phyloP scores from a whole-genome alignment of 1,140 invertebrate genomes.

The Ceratina japonica region DNA sequence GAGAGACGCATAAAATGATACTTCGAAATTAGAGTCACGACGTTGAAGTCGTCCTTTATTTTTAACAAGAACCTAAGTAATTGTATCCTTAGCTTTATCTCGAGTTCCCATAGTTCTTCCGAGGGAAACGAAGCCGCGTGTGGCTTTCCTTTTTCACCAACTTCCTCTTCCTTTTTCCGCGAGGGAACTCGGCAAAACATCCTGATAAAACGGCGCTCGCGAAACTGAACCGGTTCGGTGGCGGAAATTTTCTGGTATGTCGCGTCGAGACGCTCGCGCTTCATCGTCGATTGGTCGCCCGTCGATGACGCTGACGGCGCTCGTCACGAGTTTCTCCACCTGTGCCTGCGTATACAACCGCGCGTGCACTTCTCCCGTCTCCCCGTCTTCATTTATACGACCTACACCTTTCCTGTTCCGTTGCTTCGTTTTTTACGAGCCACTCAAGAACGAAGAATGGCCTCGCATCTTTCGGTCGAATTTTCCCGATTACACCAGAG shows the following conservation, averaged over 20 bases:
- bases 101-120: not conserved
- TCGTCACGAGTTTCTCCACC: slow-evolving; percentile 3
- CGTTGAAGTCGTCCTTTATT: not conserved
- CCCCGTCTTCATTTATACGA: not conserved
- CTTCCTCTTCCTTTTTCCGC: not conserved
- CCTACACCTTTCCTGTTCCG: not conserved
- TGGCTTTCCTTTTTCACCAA: not conserved
- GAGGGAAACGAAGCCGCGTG: not conserved
- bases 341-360: not conserved
- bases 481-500: not conserved
- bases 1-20: slow-evolving; percentile 5
- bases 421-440: slow-evolving; percentile 1
- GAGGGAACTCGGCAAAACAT: not conserved
- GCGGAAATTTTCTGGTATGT: slow-evolving; percentile 30
- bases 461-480: too few species aligned
- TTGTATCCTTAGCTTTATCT: slow-evolving; percentile 10
- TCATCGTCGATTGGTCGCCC: slow-evolving; percentile 32
- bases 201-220: slow-evolving; percentile 24
- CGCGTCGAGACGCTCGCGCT: slow-evolving; percentile 14
- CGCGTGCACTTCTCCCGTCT: not conserved
- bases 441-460: not conserved
- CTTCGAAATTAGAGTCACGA: slow-evolving; percentile 3
- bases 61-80: not conserved
- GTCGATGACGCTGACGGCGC: not conserved
- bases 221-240: slow-evolving; percentile 12